phyloP scores from a whole-genome alignment of 30 jellyfish, hydroid and myxozoan genomes.

The Morbakka virulenta region DNA sequence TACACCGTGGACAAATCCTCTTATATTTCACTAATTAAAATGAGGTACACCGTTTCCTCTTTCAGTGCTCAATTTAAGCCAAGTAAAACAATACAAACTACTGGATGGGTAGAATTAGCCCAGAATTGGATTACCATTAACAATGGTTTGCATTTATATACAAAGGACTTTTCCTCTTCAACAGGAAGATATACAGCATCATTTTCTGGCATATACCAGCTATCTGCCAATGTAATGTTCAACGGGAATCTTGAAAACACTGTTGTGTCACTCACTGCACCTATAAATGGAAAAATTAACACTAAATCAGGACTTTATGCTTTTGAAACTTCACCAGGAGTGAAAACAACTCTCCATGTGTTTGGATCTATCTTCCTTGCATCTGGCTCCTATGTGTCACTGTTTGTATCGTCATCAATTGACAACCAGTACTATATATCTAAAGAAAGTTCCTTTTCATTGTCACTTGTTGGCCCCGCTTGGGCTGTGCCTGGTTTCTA shows the following conservation, averaged over 20 bases:
- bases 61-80: slow-evolving; percentile 71
- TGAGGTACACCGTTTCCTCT: slow-evolving; percentile 86
- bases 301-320: slow-evolving; percentile 64
- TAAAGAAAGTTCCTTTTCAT: background rate
- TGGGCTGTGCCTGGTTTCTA: slow-evolving; percentile 65
- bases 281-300: slow-evolving; percentile 71
- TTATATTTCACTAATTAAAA: slow-evolving; percentile 56
- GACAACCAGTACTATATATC: background rate
- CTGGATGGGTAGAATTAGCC: slow-evolving; percentile 62
- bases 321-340: slow-evolving; percentile 55
- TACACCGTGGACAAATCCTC: slow-evolving; percentile 63
- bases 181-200: slow-evolving; percentile 90
- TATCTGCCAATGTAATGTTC: slow-evolving; percentile 77
- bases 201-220: slow-evolving; percentile 58
- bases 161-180: slow-evolving; percentile 68
- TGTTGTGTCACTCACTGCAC: slow-evolving; percentile 33
- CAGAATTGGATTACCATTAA: slow-evolving; percentile 77
- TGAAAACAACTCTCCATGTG: slow-evolving; percentile 44
- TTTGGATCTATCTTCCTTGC: slow-evolving; percentile 64
- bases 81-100: slow-evolving; percentile 21
- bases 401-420: background rate
- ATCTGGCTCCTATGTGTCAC: slow-evolving; percentile 37
- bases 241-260: slow-evolving; percentile 51
- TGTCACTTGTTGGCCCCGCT: slow-evolving; percentile 16
- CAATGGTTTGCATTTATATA: slow-evolving; percentile 70